These are phyloP conservation scores for Sminthurides aquaticus DNA, from an alignment of 2,888 invertebrate genomes.

Conservation along the genomic window DNA sequence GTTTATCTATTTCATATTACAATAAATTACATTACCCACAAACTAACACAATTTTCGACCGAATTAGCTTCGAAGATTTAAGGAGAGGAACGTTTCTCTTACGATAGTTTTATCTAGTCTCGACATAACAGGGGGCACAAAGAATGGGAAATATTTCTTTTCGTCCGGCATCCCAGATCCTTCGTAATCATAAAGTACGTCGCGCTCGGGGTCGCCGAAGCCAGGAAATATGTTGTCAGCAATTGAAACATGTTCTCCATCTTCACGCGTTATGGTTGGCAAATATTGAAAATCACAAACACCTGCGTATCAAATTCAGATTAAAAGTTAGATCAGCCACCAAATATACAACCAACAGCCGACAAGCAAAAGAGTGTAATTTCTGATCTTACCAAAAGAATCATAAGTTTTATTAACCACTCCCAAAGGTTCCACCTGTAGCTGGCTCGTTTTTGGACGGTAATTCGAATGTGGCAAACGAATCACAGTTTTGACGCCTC, in stretches of 20 bases:
- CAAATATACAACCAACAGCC: too few relatives aligned
- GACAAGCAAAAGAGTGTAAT: too few relatives aligned
- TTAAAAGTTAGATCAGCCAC: too few relatives aligned
- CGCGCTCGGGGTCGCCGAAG: constrained; percentile 31
- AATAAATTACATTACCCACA: too few relatives aligned
- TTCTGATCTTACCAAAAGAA: constrained; percentile 46
- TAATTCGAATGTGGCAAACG: constrained; percentile 10
- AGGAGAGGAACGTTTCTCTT: constrained; percentile 14
- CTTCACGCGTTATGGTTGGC: constrained; percentile 54
- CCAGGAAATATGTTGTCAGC: constrained; percentile 53
- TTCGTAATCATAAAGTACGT: constrained; percentile 23
- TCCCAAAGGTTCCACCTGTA: constrained; percentile 46
- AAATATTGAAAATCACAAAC: constrained; percentile 88
- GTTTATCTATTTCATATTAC: too few relatives aligned
- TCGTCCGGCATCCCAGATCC: constrained; percentile 10
- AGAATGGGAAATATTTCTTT: constrained; percentile 23
- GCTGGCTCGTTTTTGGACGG: constrained; percentile 28
- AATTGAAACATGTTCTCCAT: constrained; percentile 53
- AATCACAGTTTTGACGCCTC: background rate
- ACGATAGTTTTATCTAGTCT: constrained; percentile 36
- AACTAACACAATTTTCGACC: background rate
- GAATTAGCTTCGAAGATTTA: background rate
- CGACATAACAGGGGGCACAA: constrained; percentile 34
- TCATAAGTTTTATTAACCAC: constrained; percentile 46
- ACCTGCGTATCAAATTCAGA: constrained; percentile 56